Base-by-base conservation (phyloP, 2,888 invertebrate species). In the Sarcophaga subvicina region DNA sequence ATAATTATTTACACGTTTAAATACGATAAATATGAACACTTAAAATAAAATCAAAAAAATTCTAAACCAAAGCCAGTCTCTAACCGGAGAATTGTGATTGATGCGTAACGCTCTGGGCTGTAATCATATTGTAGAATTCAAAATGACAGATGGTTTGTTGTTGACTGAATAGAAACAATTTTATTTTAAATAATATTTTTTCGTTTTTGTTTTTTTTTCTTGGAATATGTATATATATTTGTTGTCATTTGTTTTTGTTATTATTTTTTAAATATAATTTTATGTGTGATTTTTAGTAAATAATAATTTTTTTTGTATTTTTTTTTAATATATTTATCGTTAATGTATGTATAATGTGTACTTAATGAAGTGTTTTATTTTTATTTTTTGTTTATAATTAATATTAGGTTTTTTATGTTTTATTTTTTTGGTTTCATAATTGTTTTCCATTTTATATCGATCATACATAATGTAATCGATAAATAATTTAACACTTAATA, bases 231-330 rank as follows among this genome's bases (percentile, higher is more conserved):
- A 80, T 80, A 37, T 59, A 25, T 79, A 22, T 72, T 71, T 37
- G 47, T 78, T 37, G 47, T 78, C n/a, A 49, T 37, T 73, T 77
- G 73, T 66, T 72, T 27, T 71, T 54, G 37, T 37, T 37, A 27
- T 69, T 45, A 37, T 78, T 60, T 70, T 70, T 80, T 83, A 79
- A 73, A 83, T 80, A 77, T 70, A 80, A 69, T 75, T 77, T 71
- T 69, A 63, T 66, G 75, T 70, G 78, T 80, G 83, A 78, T 12
- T 81, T 87, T 71, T 78, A 83, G 77, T 80, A 86, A 86, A 67
- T 80, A 64, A 75, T 71, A 45, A 17, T 47, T 25, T 72, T 49
- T 64, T 64, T 75, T 70, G 71, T 45, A 45, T 60, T 49, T 45
- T 47, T 45, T 27, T 76, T 45, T 59, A 59, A 3, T 63, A 77